phyloP scores from a whole-genome alignment of 1,140 invertebrate species.

The Rhagoletis pomonella region DNA sequence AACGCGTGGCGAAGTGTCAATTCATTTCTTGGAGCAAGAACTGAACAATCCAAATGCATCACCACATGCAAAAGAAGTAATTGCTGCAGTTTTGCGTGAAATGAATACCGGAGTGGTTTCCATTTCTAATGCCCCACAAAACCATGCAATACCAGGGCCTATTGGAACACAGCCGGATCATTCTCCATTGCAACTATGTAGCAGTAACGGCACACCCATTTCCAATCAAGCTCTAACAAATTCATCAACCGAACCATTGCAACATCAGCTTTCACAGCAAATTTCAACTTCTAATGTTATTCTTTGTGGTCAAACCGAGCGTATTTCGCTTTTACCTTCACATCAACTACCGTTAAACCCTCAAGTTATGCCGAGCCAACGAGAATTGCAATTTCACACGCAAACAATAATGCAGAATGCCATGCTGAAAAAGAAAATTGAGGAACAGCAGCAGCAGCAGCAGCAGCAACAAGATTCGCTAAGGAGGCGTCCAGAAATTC shows the following conservation, averaged over 20 bases:
- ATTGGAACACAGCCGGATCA: conserved; percentile 12
- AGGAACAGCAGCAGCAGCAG: conserved; percentile 77
- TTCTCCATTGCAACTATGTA: background rate
- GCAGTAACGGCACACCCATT: background rate
- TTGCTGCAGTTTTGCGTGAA: conserved; percentile 81
- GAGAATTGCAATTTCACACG: conserved; percentile 87
- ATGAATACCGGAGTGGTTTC: background rate
- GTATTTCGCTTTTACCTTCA: background rate
- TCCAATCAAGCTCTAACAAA: conserved; percentile 31
- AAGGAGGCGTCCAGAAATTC: conserved; percentile 84
- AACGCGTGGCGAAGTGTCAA: conserved; percentile 82
- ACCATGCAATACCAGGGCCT: background rate
- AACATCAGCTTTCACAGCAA: conserved; percentile 5
- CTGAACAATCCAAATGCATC: conserved; percentile 82
- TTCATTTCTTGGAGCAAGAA: conserved; percentile 84
- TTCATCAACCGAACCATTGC: background rate
- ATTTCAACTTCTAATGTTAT: conserved; percentile 24
- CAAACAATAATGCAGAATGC: conserved; percentile 89
- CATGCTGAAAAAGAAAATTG: conserved; percentile 89
- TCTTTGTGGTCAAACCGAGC: background rate
- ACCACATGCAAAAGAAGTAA: conserved; percentile 82
- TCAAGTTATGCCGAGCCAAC: conserved; percentile 86
- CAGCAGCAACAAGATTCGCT: conserved; percentile 80
- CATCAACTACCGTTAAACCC: background rate
- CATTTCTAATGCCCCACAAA: background rate